Percentiles rank a stretch among this genome's conserved stretches.
Conservation (phyloP, 2,113 vertebrate species). For the Hippocampus guttulatus region DNA sequence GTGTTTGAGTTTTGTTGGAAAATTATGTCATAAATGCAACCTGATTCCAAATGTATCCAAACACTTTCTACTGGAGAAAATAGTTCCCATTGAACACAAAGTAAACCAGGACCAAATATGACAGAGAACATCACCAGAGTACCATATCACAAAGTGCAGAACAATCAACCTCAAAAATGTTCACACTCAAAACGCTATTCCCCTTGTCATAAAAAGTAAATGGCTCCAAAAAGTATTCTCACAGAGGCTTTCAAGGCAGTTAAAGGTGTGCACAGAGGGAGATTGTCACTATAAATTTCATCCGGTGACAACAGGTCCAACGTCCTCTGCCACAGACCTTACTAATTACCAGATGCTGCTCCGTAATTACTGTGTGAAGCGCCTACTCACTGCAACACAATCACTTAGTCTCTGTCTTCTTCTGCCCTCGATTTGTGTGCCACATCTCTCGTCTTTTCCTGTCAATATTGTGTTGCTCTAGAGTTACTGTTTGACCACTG, state of each 20-base stretch:
- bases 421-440: slow-evolving; percentile 4
- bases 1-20: no score
- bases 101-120: background rate
- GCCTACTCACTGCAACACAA: slow-evolving; percentile 21
- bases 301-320: slow-evolving; percentile 29
- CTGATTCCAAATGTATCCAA: no score
- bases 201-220: background rate
- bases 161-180: background rate
- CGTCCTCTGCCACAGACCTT: slow-evolving; percentile 30
- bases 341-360: slow-evolving; percentile 44
- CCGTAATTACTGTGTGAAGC: slow-evolving; percentile 45
- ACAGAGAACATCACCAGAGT: background rate
- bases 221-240: background rate
- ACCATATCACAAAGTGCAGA: background rate
- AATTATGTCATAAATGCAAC: no score
- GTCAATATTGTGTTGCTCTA: background rate
- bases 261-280: background rate
- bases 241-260: slow-evolving; percentile 4
- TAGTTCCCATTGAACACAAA: background rate
- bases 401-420: slow-evolving; percentile 8
- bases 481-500: background rate
- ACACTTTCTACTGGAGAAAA: no score
- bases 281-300: slow-evolving; percentile 26
- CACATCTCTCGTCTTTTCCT: background rate
- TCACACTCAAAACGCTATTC: background rate